Evolutionary conservation across 2,113 vertebrate genomes (phyloP).

Genomic region (Hyla sarda): DNA sequence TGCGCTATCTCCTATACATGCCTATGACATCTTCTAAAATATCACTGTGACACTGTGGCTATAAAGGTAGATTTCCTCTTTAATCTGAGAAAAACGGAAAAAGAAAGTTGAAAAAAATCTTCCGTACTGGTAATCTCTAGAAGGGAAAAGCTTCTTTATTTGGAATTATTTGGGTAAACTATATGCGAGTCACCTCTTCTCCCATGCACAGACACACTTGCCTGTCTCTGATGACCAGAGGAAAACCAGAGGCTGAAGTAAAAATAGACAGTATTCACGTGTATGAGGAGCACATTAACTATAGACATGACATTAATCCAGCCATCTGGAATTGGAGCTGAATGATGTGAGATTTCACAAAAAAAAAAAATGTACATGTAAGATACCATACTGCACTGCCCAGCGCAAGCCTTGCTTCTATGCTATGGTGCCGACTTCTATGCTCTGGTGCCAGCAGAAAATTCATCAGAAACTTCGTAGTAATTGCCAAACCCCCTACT

Average conservation of each 20-base stretch:
- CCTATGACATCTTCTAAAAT: background rate
- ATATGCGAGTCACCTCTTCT: background rate
- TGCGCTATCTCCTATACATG: too few relatives aligned
- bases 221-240: background rate
- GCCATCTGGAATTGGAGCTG: background rate
- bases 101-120: background rate
- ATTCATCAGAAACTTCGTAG: too few relatives aligned
- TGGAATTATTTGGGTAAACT: background rate
- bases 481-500: too few relatives aligned
- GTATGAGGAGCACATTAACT: background rate
- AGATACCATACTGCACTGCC: too few relatives aligned
- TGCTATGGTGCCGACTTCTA: too few relatives aligned
- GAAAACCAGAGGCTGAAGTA: background rate
- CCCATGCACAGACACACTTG: background rate
- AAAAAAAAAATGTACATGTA: background rate
- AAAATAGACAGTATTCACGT: background rate
- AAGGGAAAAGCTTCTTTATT: background rate
- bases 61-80: background rate
- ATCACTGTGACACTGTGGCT: background rate
- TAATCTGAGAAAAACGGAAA: background rate
- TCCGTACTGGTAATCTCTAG: background rate
- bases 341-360: background rate
- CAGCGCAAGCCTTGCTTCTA: too few relatives aligned
- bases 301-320: background rate
- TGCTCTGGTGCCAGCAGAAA: too few relatives aligned